Evolutionary conservation across 2,888 invertebrate genomes (phyloP).

Genomic region (Zygogramma bicolorata): DNA sequence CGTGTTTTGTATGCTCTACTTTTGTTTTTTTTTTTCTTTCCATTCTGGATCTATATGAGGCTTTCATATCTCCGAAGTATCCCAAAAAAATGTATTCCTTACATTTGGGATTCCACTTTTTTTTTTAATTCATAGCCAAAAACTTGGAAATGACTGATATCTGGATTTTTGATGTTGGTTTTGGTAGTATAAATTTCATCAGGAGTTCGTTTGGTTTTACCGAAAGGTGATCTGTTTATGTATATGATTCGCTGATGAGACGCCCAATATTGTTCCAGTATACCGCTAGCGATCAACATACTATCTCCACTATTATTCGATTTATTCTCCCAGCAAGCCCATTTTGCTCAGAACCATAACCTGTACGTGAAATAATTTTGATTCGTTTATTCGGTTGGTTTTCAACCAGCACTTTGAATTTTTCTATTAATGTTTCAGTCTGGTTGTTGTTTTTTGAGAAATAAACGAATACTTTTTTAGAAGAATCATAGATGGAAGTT

Average conservation of each 20-base stretch:
- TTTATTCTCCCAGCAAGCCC: constrained; percentile 44
- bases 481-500: constrained; percentile 53
- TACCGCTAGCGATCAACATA: not conserved
- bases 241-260: constrained; percentile 27
- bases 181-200: constrained; percentile 27
- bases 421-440: not conserved
- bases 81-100: not conserved
- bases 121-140: constrained; percentile 33
- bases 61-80: not conserved
- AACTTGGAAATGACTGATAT: constrained; percentile 46
- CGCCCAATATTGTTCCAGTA: constrained; percentile 17
- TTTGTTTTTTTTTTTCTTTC: too few species aligned
- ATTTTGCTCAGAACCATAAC: constrained; percentile 50
- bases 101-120: constrained; percentile 20
- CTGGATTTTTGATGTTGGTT: too few species aligned
- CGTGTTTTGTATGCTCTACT: not conserved
- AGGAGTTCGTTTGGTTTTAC: constrained; percentile 14
- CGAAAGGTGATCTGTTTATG: constrained; percentile 14
- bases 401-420: constrained; percentile 48
- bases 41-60: not conserved
- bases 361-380: constrained; percentile 43
- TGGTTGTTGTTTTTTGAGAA: constrained; percentile 37
- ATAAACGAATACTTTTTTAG: constrained; percentile 40
- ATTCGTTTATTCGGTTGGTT: constrained; percentile 45
- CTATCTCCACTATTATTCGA: constrained; percentile 39